Base-by-base conservation (phyloP, 2,888 invertebrate genomes). In the Chrysolina oricalcia region DNA sequence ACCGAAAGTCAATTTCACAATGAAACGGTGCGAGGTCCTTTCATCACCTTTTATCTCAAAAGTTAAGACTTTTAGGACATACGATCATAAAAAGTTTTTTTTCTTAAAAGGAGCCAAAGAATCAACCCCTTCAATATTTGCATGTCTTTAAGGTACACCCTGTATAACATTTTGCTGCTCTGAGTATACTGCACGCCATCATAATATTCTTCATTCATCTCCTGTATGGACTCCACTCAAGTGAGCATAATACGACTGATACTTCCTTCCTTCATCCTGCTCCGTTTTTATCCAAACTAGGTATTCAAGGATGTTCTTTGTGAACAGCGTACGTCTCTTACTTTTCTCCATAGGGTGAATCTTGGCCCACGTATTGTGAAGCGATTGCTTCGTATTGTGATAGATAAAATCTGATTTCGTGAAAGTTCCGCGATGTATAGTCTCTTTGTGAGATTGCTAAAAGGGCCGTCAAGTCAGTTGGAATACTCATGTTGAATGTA, bases 341-440 rank as follows among this genome's bases (percentile, higher is more conserved):
- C 80, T 80, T 41, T 72, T 77, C 50, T 83, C 81, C 27, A 77
- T 67, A 0, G 75, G 68, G 64, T 82, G 79, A 13, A 82, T 73
- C 53, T 76, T 73, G 1, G 81, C 81, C 81, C 81, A 83, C 71
- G 82, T 80, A 66, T 80, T 81, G 69, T 82, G 82, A 8, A 82
- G 70, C 15, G 81, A 80, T 62, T 81, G 81, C 62, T 81, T 80
- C 64, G 79, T 81, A 73, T 76, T 81, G 73, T 83, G 83, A 73
- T 83, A 83, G 10, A 78, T 74, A 41, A 80, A 73, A 69, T 81
- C 81, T 2, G 81, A 79, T 69, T 81, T 81, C 10, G 82, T 82
- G 75, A 76, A 78, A 27, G 50, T 73, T 27, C 72, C 74, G n/a
- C 48, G 53, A 0, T 77, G 76, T 48, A 81, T 81, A 56, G 76